These are phyloP conservation scores for Anthopleura xanthogrammica DNA, from an alignment of 92 coral and sea anemone species.

Conservation along the genomic window DNA sequence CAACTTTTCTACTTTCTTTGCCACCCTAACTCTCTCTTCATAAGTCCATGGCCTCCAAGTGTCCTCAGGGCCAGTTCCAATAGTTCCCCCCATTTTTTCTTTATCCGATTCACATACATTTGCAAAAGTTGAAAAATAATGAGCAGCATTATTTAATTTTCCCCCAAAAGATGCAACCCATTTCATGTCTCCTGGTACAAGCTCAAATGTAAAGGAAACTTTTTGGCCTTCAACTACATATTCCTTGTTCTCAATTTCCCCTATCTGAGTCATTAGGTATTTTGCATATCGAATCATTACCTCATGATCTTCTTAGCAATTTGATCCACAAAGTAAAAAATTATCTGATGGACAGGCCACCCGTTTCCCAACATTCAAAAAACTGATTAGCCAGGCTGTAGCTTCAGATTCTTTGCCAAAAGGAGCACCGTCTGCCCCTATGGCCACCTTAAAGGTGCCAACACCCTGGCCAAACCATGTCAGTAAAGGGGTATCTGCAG, in stretches of 20 bases:
- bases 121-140: slow-evolving; percentile 60
- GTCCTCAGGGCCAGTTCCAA: slow-evolving; percentile 29
- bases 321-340: slow-evolving; percentile 43
- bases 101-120: slow-evolving; percentile 49
- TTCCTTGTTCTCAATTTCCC: slow-evolving; percentile 17
- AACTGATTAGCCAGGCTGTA: slow-evolving; percentile 57
- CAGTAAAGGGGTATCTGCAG: not conserved
- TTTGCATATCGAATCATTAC: slow-evolving; percentile 37
- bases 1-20: slow-evolving; percentile 23
- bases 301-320: slow-evolving; percentile 47
- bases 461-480: slow-evolving; percentile 57
- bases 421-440: slow-evolving; percentile 77
- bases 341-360: slow-evolving; percentile 40
- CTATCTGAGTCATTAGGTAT: slow-evolving; percentile 20
- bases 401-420: slow-evolving; percentile 66
- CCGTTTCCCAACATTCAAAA: slow-evolving; percentile 54
- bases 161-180: slow-evolving; percentile 57
- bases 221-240: slow-evolving; percentile 5
- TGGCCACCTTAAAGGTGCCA: slow-evolving; percentile 59
- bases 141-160: slow-evolving; percentile 55
- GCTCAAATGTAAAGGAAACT: slow-evolving; percentile 49
- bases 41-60: slow-evolving; percentile 66
- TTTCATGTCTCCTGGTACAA: slow-evolving; percentile 66
- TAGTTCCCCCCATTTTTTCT: slow-evolving; percentile 32
- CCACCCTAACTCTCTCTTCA: slow-evolving; percentile 31